These are phyloP conservation scores for Drosophila gaucha DNA, from an alignment of 2,888 invertebrate genomes.

Conservation along the genomic window DNA sequence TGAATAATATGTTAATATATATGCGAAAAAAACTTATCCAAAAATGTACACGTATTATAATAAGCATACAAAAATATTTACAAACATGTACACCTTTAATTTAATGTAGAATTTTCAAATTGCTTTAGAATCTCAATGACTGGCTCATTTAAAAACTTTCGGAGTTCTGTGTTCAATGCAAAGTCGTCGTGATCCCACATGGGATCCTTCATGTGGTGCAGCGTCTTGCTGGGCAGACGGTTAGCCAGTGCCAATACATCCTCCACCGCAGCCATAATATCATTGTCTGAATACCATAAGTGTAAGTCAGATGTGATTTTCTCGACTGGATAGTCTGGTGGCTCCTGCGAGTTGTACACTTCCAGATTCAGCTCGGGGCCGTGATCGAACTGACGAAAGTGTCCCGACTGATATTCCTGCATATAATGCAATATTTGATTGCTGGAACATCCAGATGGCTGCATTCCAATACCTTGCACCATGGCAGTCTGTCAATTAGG, in stretches of 20 bases:
- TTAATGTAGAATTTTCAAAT: constrained; percentile 46
- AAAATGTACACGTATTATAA: no score
- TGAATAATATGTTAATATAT: no score
- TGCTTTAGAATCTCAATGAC: constrained; percentile 59
- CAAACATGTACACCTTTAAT: no score
- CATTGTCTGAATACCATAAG: constrained; percentile 74
- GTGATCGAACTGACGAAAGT: constrained; percentile 69
- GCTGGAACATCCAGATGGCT: constrained; percentile 73
- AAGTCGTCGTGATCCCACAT: constrained; percentile 71
- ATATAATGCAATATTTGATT: constrained; percentile 77
- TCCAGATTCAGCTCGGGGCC: constrained; percentile 54
- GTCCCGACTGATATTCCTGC: constrained; percentile 67
- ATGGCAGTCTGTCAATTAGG: constrained; percentile 53
- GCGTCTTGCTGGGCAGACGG: constrained; percentile 56
- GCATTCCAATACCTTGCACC: constrained; percentile 47
- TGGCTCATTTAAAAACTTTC: constrained; percentile 63
- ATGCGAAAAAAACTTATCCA: no score
- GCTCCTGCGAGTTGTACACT: constrained; percentile 51
- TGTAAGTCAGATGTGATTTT: constrained; percentile 57
- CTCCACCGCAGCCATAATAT: constrained; percentile 58
- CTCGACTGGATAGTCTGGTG: constrained; percentile 70
- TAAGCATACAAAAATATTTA: no score
- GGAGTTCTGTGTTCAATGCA: constrained; percentile 46
- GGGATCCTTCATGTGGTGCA: constrained; percentile 65
- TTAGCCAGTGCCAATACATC: constrained; percentile 66